Evolutionary conservation across 2,113 vertebrate genomes (phyloP).

Genomic region (Corythoichthys intestinalis): DNA sequence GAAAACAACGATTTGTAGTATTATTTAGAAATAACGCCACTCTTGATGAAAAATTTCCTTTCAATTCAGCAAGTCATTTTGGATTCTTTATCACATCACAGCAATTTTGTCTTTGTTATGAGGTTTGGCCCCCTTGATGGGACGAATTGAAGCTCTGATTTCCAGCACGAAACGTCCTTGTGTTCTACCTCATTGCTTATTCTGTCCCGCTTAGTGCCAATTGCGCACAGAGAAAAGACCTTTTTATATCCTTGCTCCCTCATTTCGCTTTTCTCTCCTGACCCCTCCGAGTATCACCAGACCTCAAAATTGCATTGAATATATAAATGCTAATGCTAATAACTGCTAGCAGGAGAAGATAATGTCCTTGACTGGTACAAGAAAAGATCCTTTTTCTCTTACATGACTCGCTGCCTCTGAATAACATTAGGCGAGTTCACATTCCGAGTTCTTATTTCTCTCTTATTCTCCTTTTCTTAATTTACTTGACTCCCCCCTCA

Average conservation of each 20-base stretch:
- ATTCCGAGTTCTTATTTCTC: constrained; percentile 64
- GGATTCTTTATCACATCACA: neutral
- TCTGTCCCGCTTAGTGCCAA: constrained; percentile 66
- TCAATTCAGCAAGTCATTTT: constrained; percentile 13
- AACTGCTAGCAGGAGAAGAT: constrained; percentile 72
- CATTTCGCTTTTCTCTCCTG: constrained; percentile 66
- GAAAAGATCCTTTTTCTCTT: constrained; percentile 72
- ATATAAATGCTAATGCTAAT: constrained; percentile 78
- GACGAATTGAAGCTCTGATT: constrained; percentile 57
- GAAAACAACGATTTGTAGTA: too few relatives aligned
- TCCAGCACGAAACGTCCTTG: constrained; percentile 70
- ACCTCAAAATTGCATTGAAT: constrained; percentile 78
- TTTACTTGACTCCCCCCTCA: constrained; percentile 65
- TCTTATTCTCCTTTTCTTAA: constrained; percentile 62
- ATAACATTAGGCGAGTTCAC: constrained; percentile 74
- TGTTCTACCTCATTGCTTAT: constrained; percentile 68
- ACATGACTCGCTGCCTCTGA: constrained; percentile 74
- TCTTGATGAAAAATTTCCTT: neutral
- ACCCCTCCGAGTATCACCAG: constrained; percentile 72
- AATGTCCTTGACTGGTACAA: constrained; percentile 77
- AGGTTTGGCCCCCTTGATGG: constrained; percentile 35
- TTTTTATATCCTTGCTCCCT: constrained; percentile 58
- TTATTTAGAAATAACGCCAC: too few relatives aligned
- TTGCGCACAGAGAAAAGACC: constrained; percentile 65
- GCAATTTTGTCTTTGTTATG: constrained; percentile 33